Evolutionary conservation across 2,888 invertebrate genomes (phyloP).

Genomic region (Apoda limacodes): DNA sequence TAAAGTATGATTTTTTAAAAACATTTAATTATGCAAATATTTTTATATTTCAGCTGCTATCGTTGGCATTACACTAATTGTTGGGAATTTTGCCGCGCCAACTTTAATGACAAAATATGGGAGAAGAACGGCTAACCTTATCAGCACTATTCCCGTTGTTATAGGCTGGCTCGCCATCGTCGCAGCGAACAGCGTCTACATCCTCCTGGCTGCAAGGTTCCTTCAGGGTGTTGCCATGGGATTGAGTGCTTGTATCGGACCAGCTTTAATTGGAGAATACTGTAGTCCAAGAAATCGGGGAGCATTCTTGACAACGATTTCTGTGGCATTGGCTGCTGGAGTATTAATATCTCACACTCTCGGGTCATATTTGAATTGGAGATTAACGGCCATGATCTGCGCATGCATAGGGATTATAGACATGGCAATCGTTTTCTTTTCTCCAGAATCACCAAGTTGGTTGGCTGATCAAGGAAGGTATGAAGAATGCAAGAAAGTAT

Average conservation of each 20-base stretch:
- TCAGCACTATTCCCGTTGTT: constrained; percentile 49
- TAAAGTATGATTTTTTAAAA: too few species aligned
- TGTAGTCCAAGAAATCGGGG: constrained; percentile 66
- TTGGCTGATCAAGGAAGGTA: constrained; percentile 53
- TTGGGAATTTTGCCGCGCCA: constrained; percentile 31
- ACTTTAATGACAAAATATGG: constrained; percentile 58
- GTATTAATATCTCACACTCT: constrained; percentile 65
- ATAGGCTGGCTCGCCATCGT: constrained; percentile 61
- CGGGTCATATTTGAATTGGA: constrained; percentile 63
- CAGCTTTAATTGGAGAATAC: constrained; percentile 58
- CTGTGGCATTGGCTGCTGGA: constrained; percentile 63
- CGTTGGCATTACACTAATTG: constrained; percentile 28
- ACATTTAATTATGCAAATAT: too few species aligned
- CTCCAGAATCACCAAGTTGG: constrained; percentile 71
- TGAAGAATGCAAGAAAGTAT: constrained; percentile 53
- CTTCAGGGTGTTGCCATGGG: constrained; percentile 50
- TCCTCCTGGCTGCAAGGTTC: constrained; percentile 20
- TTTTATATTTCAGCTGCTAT: constrained; percentile 33
- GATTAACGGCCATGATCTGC: constrained; percentile 45
- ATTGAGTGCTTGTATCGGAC: constrained; percentile 39
- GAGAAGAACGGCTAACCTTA: constrained; percentile 49
- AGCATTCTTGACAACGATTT: constrained; percentile 62
- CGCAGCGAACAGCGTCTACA: constrained; percentile 31
- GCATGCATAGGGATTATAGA: constrained; percentile 35
- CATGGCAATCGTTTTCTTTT: constrained; percentile 24